These are phyloP conservation scores for Coluber constrictor DNA, from an alignment of 2,797 vertebrate genomes.

Conservation along the genomic window DNA sequence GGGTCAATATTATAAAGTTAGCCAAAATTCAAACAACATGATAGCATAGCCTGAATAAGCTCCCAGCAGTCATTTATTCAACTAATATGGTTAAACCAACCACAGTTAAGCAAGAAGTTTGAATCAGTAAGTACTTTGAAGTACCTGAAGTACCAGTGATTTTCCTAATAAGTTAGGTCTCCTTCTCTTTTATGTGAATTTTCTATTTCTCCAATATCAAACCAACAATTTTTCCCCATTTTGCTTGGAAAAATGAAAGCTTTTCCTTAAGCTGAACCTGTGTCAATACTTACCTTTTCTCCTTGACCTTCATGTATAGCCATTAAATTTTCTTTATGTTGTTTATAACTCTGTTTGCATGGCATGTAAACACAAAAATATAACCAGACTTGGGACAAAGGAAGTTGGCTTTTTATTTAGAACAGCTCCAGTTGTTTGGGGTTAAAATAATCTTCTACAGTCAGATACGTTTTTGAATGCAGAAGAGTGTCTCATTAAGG, in stretches of 20 bases:
- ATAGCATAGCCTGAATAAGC: not conserved
- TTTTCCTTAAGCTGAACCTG: not conserved
- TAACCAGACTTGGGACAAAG: not conserved
- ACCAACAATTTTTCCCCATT: not conserved
- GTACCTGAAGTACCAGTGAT: not conserved
- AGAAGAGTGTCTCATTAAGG: not conserved
- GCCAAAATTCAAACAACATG: not conserved
- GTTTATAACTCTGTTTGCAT: not conserved
- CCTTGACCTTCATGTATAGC: not conserved
- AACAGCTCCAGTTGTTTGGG: not conserved
- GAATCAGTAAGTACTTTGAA: not conserved
- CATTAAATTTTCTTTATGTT: not conserved
- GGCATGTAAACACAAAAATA: not conserved
- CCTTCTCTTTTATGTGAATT: not conserved
- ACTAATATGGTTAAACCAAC: not conserved
- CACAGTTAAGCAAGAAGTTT: not conserved
- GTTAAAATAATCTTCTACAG: not conserved
- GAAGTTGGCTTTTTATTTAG: not conserved
- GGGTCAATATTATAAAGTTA: not conserved
- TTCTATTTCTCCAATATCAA: not conserved
- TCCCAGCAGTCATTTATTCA: not conserved
- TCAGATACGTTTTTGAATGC: not conserved
- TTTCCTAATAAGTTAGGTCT: not conserved
- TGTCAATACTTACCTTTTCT: not conserved
- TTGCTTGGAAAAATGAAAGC: not conserved